Evolutionary conservation across 1,140 invertebrate genomes (phyloP), one percentile per base, ranked within the genome.

Genomic region (Delia radicum): DNA sequence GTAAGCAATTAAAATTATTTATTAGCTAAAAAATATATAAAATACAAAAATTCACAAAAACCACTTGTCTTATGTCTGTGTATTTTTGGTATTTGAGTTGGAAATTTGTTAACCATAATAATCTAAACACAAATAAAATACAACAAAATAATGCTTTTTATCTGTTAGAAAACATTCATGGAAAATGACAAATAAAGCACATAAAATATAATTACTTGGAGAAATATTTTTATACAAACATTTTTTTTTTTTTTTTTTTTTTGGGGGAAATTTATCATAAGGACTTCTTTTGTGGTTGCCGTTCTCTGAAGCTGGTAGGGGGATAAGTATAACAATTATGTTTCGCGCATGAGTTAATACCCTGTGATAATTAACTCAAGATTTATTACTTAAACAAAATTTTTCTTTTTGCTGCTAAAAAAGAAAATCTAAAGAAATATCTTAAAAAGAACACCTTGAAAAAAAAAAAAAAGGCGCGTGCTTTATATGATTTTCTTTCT

Each of bases 191-290:
- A 82, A 82, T 83, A 83, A 82, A 84, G 79, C 80, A 77, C 80
- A 83, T 82, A 83, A 84, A 84, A 84, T 84, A 84, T 84, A 83
- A 84, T 84, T 84, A 84, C 63, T 81, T 79, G 78, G 82, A 84
- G 82, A 82, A 55, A 55, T 18, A 55, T 5, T 21, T 18, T 18
- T 24, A n/a, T n/a, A 84, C 84, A 82, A 55, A 55, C 48, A 55
- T 5, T 21, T 18, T 18, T 24, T 21, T 21, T 55, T 24, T 55
- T 55, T 55, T n/a, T 55, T 55, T 55, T 24, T 7, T 55, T 55
- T 55, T 55, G 15, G 48, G 21, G 3, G 24, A 55, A 55, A 21
- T 42, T 42, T 13, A n/a, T 48, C 37, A 27, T 10, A 27, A 13
- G 18, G 12, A 31, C 21, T 61, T 33, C 15, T 15, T 61, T 18